These are phyloP conservation scores for Agrotis clavis DNA, from an alignment of 2,888 invertebrate genomes.

Conservation along the genomic window DNA sequence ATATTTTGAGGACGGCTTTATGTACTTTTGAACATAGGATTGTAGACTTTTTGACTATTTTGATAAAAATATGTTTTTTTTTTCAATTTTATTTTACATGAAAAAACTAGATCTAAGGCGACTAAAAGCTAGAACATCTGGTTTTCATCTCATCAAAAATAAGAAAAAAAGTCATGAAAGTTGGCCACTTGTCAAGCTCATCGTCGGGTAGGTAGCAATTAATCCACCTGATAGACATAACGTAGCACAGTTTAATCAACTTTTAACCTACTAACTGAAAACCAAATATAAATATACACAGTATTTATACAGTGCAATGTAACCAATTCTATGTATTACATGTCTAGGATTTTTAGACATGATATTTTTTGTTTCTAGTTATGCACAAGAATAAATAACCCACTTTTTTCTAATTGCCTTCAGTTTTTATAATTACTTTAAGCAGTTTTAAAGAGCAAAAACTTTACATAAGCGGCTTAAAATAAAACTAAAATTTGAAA, in stretches of 20 bases:
- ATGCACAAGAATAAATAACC: conserved; percentile 14
- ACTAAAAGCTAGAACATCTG: too few relatives aligned
- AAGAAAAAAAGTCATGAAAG: conserved; percentile 3
- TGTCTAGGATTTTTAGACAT: conserved; percentile 5
- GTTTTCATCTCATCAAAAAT: not conserved
- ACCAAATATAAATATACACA: not conserved
- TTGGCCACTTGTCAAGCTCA: conserved; percentile 23
- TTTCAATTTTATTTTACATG: too few relatives aligned
- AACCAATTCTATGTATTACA: conserved; percentile 21
- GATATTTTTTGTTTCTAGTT: conserved; percentile 30
- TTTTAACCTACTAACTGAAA: conserved; percentile 16
- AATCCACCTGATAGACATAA: conserved; percentile 7
- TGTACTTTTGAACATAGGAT: too few relatives aligned
- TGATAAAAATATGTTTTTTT: too few relatives aligned
- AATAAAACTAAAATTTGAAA: conserved; percentile 20
- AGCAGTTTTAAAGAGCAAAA: conserved; percentile 36
- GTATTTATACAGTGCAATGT: conserved; percentile 2
- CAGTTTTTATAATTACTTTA: conserved; percentile 44
- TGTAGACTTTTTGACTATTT: too few relatives aligned
- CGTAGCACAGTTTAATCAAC: conserved; percentile 8
- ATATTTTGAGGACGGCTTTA: too few relatives aligned
- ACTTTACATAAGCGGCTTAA: conserved; percentile 25
- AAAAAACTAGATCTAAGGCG: too few relatives aligned
- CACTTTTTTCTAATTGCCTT: conserved; percentile 36
- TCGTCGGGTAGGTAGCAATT: conserved; percentile 11